Base-by-base conservation (phyloP, 1,140 invertebrate species). In the Calliopsis andreniformis region DNA sequence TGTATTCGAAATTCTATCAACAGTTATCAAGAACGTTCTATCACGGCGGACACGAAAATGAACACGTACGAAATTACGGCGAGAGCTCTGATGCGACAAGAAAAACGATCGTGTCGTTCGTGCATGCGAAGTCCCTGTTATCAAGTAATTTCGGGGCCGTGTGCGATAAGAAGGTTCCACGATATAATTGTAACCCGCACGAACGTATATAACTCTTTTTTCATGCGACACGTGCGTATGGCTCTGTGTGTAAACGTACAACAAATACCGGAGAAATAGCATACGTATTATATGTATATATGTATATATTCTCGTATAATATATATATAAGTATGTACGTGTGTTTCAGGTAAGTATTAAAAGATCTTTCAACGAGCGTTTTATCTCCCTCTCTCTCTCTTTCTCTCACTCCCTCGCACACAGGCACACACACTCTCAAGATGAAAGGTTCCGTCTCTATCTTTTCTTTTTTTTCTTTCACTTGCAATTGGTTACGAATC, bases 91-190 rank as follows among this genome's bases (percentile, higher is more conserved):
- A 70, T 70, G 55, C 42, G 68, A 47, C 42, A 70, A 70, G 55
- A 70, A 43, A 70, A 70, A 70, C 25, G 55, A 61, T 70, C 42
- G 43, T 20, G 47, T 47, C 68, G 53, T 53, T 42, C 12, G 43
- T 55, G 32, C 47, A 39, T 77, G 47, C 35, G 45, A 32, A 43
- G 49, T 47, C 10, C 43, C 55, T 18, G 35, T 62, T 30, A 23
- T 12, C 20, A 70, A 42, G 49, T 62, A 64, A 76, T 64, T 68
- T 64, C 49, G 23, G 30, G 32, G 51, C 51, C 51, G n/a, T 55
- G 35, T 69, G 28, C 66, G 56, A 42, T 76, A 75, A 51, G 69
- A 79, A 80, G 64, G n/a, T 79, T 80, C 43, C 76, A 73, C 63
- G 67, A 78, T 67, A 78, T 67, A 67, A 78, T 71, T 47, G 42